Evolutionary conservation across 2,888 invertebrate species (phyloP).

Genomic region (Orchesellides sinensis): DNA sequence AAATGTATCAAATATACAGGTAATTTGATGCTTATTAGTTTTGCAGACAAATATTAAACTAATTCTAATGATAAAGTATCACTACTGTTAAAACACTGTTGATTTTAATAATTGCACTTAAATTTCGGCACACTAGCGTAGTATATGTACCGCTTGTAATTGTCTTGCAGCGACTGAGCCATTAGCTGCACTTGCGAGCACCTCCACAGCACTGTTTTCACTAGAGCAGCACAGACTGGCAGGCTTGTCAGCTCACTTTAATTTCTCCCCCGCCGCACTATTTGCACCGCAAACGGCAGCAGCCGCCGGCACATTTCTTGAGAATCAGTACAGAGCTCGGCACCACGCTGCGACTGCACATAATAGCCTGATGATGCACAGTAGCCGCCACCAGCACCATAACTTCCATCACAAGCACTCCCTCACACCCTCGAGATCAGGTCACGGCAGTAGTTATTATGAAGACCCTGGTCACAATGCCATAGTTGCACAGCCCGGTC

Average conservation of each 20-base stretch:
- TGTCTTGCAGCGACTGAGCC: slow-evolving; percentile 75
- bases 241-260: slow-evolving; percentile 80
- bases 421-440: slow-evolving; percentile 47
- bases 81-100: too few species aligned
- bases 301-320: slow-evolving; percentile 76
- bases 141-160: slow-evolving; percentile 42
- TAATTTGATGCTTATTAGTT: too few species aligned
- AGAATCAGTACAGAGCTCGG: slow-evolving; percentile 64
- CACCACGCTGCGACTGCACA: slow-evolving; percentile 62
- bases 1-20: too few species aligned
- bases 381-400: slow-evolving; percentile 68
- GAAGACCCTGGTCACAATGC: slow-evolving; percentile 64
- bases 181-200: slow-evolving; percentile 80
- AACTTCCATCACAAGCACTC: slow-evolving; percentile 57
- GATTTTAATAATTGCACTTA: too few species aligned
- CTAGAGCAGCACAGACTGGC: slow-evolving; percentile 74
- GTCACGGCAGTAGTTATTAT: slow-evolving; percentile 64
- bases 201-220: slow-evolving; percentile 80
- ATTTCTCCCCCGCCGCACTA: slow-evolving; percentile 81
- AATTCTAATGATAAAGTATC: too few species aligned
- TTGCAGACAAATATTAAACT: too few species aligned
- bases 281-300: slow-evolving; percentile 78
- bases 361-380: slow-evolving; percentile 64
- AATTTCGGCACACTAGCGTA: too few species aligned
- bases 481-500: slow-evolving; percentile 66